Percentiles rank a stretch among this genome's conserved stretches.
Evolutionary conservation across 2,888 invertebrate genomes (phyloP).

Genomic region (Erannis defoliaria): DNA sequence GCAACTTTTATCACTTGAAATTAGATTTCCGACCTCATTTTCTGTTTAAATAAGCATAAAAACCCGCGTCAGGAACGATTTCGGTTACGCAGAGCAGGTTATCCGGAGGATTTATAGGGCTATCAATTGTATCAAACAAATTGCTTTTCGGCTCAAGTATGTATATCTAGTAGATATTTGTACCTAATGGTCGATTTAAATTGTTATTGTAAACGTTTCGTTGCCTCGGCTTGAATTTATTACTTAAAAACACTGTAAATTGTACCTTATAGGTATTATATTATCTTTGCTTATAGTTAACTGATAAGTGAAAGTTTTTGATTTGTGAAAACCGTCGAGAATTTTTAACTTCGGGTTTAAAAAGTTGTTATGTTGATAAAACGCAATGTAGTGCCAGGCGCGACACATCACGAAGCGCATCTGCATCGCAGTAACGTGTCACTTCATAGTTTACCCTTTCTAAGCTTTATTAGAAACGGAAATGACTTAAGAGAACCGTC

Average conservation of each 20-base stretch:
- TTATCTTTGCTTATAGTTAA: too few species aligned
- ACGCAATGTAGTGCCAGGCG: conserved; percentile 48
- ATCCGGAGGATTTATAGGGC: conserved; percentile 64
- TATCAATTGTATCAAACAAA: conserved; percentile 63
- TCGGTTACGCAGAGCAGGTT: conserved; percentile 47
- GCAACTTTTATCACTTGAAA: conserved; percentile 68
- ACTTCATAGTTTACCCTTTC: conserved; percentile 34
- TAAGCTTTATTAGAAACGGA: conserved; percentile 31
- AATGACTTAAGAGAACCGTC: conserved; percentile 36
- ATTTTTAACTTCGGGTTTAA: conserved; percentile 6
- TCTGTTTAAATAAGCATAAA: conserved; percentile 57
- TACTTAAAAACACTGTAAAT: conserved; percentile 2
- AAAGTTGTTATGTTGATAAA: conserved; percentile 22
- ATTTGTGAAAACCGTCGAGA: neutral
- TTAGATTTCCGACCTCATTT: conserved; percentile 57
- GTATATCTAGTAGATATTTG: conserved; percentile 26
- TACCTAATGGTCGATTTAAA: conserved; percentile 23
- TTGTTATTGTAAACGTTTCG: conserved; percentile 14
- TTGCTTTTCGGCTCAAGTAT: conserved; percentile 51
- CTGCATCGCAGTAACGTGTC: conserved; percentile 41
- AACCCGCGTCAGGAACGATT: conserved; percentile 55
- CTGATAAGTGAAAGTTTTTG: neutral
- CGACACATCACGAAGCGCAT: conserved; percentile 28
- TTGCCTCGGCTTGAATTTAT: neutral
- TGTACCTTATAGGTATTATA: neutral